Evolutionary conservation across 1,140 invertebrate species (phyloP).

Genomic region (Contarinia nasturtii): DNA sequence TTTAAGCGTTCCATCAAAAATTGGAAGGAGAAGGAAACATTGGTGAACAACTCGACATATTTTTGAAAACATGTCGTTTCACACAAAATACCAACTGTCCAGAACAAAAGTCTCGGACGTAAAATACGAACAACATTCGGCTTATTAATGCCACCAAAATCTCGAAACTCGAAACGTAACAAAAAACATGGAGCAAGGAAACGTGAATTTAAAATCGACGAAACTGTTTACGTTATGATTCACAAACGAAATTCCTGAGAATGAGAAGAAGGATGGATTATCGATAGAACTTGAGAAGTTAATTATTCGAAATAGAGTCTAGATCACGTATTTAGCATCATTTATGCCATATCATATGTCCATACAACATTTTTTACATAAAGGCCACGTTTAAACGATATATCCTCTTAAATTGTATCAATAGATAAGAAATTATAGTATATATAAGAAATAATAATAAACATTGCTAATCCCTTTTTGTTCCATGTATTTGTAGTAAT

Average conservation of each 20-base stretch:
- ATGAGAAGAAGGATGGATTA: background rate
- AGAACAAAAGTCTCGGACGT: constrained; percentile 14
- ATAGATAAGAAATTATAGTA: too few species aligned
- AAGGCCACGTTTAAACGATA: too few species aligned
- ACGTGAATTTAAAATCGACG: constrained; percentile 1
- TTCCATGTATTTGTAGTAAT: too few species aligned
- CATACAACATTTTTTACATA: too few species aligned
- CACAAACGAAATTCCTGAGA: background rate
- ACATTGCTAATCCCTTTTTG: too few species aligned
- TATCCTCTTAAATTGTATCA: too few species aligned
- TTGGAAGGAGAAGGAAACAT: constrained; percentile 2
- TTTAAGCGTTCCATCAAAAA: constrained; percentile 4
- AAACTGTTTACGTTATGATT: background rate
- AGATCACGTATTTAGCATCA: too few species aligned
- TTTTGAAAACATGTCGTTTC: constrained; percentile 1
- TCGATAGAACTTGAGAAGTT: background rate
- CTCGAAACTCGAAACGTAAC: background rate
- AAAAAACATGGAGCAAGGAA: constrained; percentile 1
- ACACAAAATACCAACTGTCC: constrained; percentile 1
- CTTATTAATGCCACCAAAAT: background rate
- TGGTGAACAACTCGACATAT: background rate
- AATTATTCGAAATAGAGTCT: too few species aligned
- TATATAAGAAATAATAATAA: too few species aligned
- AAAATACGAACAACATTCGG: constrained; percentile 15
- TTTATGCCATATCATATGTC: too few species aligned